Evolutionary conservation across 2,888 invertebrate genomes (phyloP), one percentile per base, ranked within the genome.

Genomic region (Campoplex capitator): DNA sequence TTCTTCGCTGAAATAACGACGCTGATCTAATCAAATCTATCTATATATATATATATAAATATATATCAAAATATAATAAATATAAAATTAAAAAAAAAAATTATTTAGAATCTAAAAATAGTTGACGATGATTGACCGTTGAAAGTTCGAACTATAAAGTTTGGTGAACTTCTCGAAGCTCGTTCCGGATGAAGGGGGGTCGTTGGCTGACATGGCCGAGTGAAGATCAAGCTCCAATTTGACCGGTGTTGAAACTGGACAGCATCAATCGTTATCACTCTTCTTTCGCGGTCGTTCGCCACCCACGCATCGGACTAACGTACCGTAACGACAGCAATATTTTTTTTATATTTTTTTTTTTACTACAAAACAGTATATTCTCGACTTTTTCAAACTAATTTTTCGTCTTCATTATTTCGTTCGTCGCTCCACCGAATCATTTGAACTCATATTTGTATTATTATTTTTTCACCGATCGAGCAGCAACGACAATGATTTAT

Each of bases 191-290:
- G 75, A 68, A 62, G 65, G 74, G 74, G 13, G 62, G 71, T 85
- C 85, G 65, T 81, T 85, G 85, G 73, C 81, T 81, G 65, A 67
- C 45, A 45, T 71, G 76, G 65, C 16, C 68, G 80, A 80, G 71
- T 54, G 28, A 51, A 76, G 70, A 76, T 80, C 35, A 56, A 45
- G 70, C 80, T 73, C 62, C 79, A 75, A 80, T 80, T 81, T 85
- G 45, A 51, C 13, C n/a, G 54, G 56, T 71, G 42, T 51, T 45
- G 16, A 45, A 32, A 65, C 65, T 70, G 54, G 62, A 35, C 76
- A 32, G 18, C 54, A 54, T 18, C 16, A 38, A 62, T 65, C 62
- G 62, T 75, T 38, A 7, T 76, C 35, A 23, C 16, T 51, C 13
- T 23, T 51, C 23, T 32, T 51, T 76, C 77, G 35, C 67, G 77